Evolutionary conservation across 2,888 invertebrate genomes (phyloP), one percentile per base, ranked within the genome.

Genomic region (Drosophila kuntzei): DNA sequence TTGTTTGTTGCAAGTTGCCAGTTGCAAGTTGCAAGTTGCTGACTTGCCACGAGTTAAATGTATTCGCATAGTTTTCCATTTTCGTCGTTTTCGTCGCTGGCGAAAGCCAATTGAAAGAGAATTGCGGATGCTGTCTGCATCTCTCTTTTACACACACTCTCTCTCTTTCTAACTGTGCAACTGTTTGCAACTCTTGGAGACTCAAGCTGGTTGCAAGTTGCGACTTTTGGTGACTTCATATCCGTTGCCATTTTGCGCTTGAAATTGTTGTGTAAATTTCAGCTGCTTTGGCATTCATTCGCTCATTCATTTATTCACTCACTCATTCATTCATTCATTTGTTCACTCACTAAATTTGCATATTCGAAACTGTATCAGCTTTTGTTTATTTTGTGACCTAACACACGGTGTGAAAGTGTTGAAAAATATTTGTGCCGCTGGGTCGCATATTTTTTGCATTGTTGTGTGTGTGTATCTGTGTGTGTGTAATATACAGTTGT

Each of bases 51-150:
- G 20, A 29, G 39, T 50, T 22, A 55, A 44, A 55, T 25, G 54
- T 34, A 22, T 54, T 43, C 54, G 34, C 37, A 55, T 59, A 64
- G 64, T 71, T 71, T 71, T 65, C 71, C 66, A 65, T 72, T 66
- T 72, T 54, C 36, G 41, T 62, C 53, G 55, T 25, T 59, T 50
- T 32, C n/a, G 22, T 41, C 34, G 20, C 43, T 43, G 58, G 72
- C 67, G 71, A 72, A 72, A 72, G 71, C 67, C 67, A 71, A 72
- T 67, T 71, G 62, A 71, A 62, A 59, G 67, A 62, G 62, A 72
- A 71, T 59, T 67, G 72, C 72, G 72, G 72, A 72, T 72, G 72
- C 71, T 54, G 41, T 12, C 7, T 55, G 41, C 27, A 32, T 14
- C 14, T 44, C 25, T 27, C 18, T 27, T n/a, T n/a, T n/a, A n/a